Conservation (phyloP, 2,797 vertebrate species). For the Pangasius macronema region DNA sequence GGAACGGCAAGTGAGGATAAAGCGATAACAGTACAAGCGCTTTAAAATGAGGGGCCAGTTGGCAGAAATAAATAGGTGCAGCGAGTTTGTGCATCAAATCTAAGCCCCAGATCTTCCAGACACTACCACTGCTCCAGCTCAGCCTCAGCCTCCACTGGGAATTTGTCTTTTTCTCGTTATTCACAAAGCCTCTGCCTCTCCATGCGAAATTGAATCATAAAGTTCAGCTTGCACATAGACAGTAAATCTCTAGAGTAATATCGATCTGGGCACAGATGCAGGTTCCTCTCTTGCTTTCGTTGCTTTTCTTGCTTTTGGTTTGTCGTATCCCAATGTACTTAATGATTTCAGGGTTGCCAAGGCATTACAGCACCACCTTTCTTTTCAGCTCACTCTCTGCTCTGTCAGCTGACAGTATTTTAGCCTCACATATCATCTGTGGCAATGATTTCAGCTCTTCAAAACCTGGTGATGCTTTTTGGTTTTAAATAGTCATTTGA, state of each 20-base stretch:
- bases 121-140: constrained; percentile 7
- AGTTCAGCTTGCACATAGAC: constrained; percentile 32
- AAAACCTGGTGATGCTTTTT: neutral
- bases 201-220: constrained; percentile 41
- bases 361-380: neutral
- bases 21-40: neutral
- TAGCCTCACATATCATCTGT: neutral
- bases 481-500: neutral
- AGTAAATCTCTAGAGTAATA: constrained; percentile 34
- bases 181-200: constrained; percentile 20
- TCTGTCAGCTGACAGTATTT: neutral
- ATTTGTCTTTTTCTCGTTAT: constrained; percentile 31
- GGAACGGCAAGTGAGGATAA: neutral
- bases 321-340: neutral
- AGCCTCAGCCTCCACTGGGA: constrained; percentile 5
- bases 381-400: neutral
- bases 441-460: neutral
- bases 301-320: neutral
- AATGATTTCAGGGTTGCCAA: neutral
- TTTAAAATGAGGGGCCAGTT: neutral
- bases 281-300: neutral
- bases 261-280: constrained; percentile 33
- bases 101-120: neutral
- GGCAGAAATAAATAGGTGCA: neutral
- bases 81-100: neutral